Base-by-base conservation (phyloP, 2,797 vertebrate species). In the Cuculus canorus region DNA sequence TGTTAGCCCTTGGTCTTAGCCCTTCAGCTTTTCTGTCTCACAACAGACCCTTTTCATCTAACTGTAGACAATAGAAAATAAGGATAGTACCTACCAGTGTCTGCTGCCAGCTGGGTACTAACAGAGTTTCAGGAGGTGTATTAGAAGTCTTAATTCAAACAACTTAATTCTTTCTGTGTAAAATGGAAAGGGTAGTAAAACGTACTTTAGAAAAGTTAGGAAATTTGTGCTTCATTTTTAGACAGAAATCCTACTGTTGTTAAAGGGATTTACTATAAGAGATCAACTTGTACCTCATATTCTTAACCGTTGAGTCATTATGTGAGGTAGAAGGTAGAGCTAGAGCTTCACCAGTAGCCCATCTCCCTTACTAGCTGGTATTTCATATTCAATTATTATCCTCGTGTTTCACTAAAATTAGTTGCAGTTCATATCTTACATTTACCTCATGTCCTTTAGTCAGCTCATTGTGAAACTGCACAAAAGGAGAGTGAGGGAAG, bases 401-500 rank as follows among this genome's bases (percentile, higher is more conserved):
- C 54, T 80, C 23, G 33, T 83, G 90, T 92, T 97, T 96, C 91
- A 92, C 84, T 87, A 90, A 95, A 97, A 96, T 82, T 70, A 93
- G 48, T 90, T 95, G 78, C 35, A 50, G 63, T 64, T 39, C 95
- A 72, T 82, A 91, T 91, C 90, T 94, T 87, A 17, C 87, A 92
- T 95, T 97, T 97, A 95, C 97, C 88, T 97, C 96, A 63, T 90
- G 88, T 94, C 73, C 92, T 92, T 94, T 94, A 93, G 88, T 86
- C 83, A 92, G 82, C 68, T 96, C 61, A 88, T 97, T 97, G 92
- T 96, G 88, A 95, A 53, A 82, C 39, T 84, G 60, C 70, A 97
- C 95, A 97, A 98, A 97, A 86, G 5, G 4, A 82, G 73, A 88
- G 91, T 92, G 86, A 92, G 96, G 96, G 96, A 39, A 92, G 93